Evolutionary conservation across 2,113 vertebrate genomes (phyloP), one percentile per base, ranked within the genome.

Genomic region (Gavialis gangeticus): DNA sequence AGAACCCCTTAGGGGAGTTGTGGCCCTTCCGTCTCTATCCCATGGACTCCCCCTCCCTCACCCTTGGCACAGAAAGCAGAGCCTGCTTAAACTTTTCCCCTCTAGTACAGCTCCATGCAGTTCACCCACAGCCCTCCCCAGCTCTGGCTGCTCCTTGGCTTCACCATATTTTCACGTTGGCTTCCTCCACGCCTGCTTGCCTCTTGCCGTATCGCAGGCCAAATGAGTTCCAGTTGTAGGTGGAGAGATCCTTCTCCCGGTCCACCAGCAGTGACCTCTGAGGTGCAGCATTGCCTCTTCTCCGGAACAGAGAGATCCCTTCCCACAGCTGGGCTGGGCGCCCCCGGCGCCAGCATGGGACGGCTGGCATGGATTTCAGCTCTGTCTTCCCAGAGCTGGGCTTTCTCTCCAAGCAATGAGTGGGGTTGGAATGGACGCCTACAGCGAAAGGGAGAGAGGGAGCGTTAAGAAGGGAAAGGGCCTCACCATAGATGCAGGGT

Each of bases 221-320:
- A 5, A 98, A 98, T 17, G 98, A 98, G 84, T 98, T 98, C 96
- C 98, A 98, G 90, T 98, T 98, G 94, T 98, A 98, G 34, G 98
- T 75, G 0, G 97, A 91, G n/a, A 97, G 89, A 76, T 97, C 97
- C 73, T 97, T 93, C 64, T 97, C 96, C 8, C 95, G 94, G 85
- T 96, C 98, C 79, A 97, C 97, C 59, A 90, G 88, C 90, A 86
- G 58, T 0, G 92, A 19, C 17, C 89, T 90, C 30, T 90, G 82
- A 17, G 86, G 95, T 6, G 90, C 62, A 2, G 95, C 71, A 55
- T 92, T 92, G 89, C 78, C 79, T 63, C 71, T 91, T 75, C 82
- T 92, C 54, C 75, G 87, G 5, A 86, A 14, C 1, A 46, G 54
- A 73, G 80, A 87, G 12, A 11, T 91, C 54, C 92, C 83, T 12